A percentile compares a stretch with the other conserved stretches of the same genome.
These are phyloP conservation scores for Henicopernis longicauda DNA, from an alignment of 2,113 vertebrate species.

Conservation along the genomic window DNA sequence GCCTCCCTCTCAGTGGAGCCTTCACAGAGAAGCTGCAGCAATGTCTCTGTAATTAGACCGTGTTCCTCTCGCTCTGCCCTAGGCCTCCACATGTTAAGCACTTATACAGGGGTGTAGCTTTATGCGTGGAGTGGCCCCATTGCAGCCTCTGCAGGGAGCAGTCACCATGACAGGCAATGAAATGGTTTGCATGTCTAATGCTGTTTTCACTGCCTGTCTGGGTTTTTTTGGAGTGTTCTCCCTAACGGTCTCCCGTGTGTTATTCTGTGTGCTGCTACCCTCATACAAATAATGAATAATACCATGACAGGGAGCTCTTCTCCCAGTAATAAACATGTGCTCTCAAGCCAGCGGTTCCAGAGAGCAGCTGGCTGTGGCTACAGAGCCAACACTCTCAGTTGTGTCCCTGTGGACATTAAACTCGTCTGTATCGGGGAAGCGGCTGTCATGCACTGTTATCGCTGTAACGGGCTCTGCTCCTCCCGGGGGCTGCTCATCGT, in stretches of 20 bases:
- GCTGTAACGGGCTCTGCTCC: background rate
- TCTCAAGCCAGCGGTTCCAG: background rate
- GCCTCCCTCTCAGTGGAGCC: background rate
- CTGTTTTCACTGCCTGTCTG: background rate
- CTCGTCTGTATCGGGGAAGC: rapidly evolving
- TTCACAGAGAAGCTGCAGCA: background rate
- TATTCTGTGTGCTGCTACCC: background rate
- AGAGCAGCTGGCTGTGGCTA: background rate
- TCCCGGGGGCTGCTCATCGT: rapidly evolving
- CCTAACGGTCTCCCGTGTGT: background rate
- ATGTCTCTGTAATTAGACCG: background rate
- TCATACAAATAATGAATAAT: background rate
- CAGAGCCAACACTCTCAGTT: rapidly evolving
- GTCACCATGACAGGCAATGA: background rate
- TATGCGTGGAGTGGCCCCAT: background rate
- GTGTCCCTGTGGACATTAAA: background rate
- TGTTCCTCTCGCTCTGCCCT: background rate
- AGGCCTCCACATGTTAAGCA: background rate
- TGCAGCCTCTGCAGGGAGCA: background rate
- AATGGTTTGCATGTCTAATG: background rate
- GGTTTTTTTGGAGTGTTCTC: background rate
- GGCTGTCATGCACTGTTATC: background rate
- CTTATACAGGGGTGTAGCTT: background rate
- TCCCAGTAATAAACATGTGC: background rate
- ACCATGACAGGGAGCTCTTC: background rate